Percentiles rank a stretch among this genome's conserved stretches.
Evolutionary conservation across 2,113 vertebrate genomes (phyloP).

Genomic region (Sinocyclocheilus rhinocerous): DNA sequence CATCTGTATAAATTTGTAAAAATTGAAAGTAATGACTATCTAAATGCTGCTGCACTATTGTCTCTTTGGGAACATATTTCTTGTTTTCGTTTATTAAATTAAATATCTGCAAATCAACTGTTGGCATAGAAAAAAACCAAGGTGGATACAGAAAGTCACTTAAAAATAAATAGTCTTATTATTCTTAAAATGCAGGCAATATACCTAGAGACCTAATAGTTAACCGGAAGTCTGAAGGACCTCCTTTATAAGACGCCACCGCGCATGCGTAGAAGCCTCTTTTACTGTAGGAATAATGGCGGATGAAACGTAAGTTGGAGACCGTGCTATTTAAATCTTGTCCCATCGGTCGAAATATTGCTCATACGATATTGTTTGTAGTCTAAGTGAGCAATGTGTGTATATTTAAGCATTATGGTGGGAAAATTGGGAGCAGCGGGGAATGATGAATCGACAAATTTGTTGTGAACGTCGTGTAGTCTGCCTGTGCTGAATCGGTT

Average conservation of each 20-base stretch:
- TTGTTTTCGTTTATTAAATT: too few species aligned
- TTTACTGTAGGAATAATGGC: slow-evolving; percentile 82
- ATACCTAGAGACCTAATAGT: background rate
- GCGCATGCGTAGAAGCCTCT: slow-evolving; percentile 78
- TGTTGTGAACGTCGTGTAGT: too few species aligned
- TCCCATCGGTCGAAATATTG: slow-evolving; percentile 47
- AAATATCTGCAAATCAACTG: too few species aligned
- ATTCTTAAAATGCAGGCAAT: slow-evolving; percentile 49
- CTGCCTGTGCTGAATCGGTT: background rate
- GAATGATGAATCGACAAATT: background rate
- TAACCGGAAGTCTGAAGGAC: slow-evolving; percentile 40
- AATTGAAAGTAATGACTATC: too few species aligned
- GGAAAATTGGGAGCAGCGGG: background rate
- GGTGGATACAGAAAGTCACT: background rate
- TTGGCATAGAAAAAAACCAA: too few species aligned
- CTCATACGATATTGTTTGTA: background rate
- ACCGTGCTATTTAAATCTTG: slow-evolving; percentile 48
- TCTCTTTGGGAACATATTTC: too few species aligned
- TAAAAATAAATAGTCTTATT: background rate
- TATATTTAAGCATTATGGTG: background rate
- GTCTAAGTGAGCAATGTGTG: background rate
- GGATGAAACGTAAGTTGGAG: slow-evolving; percentile 76
- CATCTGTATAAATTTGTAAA: too few species aligned
- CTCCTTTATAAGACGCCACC: slow-evolving; percentile 63
- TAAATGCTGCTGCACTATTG: too few species aligned